Percentiles rank a stretch among this genome's conserved stretches.
Evolutionary conservation across 2,797 vertebrate genomes (phyloP).

Genomic region (Rhynchotus rufescens): DNA sequence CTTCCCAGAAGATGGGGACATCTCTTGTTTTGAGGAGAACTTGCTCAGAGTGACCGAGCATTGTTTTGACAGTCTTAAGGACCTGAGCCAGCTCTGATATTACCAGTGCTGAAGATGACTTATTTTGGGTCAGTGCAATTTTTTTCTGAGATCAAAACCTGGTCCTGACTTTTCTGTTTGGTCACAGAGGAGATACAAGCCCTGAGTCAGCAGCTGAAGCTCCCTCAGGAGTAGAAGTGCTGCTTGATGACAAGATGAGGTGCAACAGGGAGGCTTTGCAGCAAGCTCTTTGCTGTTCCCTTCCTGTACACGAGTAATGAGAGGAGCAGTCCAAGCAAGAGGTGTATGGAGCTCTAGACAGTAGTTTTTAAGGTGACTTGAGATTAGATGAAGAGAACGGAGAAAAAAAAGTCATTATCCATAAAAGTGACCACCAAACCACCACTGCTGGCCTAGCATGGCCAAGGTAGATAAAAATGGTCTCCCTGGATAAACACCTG

Average conservation of each 20-base stretch:
- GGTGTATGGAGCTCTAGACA: not conserved
- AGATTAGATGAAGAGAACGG: not conserved
- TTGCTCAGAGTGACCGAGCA: not conserved
- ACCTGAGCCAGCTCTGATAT: not conserved
- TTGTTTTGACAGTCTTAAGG: not conserved
- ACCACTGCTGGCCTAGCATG: not conserved
- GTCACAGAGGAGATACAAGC: not conserved
- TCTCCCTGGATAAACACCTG: not conserved
- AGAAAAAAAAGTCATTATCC: not conserved
- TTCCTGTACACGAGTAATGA: not conserved
- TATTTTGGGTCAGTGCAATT: not conserved
- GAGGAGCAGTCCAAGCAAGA: not conserved
- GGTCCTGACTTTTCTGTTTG: not conserved
- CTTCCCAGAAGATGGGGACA: not conserved
- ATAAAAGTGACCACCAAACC: not conserved
- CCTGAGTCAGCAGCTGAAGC: fast-evolving
- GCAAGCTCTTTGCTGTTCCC: not conserved
- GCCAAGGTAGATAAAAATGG: not conserved
- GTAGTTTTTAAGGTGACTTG: not conserved
- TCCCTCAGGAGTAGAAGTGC: not conserved
- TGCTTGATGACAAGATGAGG: not conserved
- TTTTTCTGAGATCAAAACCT: not conserved
- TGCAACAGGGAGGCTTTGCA: not conserved
- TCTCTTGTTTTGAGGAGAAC: not conserved
- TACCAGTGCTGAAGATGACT: not conserved